Base-by-base conservation (phyloP, 2,797 vertebrate genomes). In the Sebastes cheni region DNA sequence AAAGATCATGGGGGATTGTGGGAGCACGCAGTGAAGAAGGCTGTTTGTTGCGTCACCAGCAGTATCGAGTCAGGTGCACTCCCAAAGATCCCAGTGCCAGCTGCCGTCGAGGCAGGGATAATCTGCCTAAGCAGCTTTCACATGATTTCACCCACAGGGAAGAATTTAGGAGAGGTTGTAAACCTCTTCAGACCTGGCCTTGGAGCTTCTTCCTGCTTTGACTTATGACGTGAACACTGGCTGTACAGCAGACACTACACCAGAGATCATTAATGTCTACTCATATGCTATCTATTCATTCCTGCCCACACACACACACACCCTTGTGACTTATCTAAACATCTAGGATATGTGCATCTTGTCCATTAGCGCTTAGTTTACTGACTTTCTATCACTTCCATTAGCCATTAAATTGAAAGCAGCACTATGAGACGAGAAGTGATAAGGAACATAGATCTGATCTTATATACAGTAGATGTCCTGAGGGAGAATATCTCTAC, bases 71-170 rank as follows among this genome's bases (percentile, higher is more conserved):
- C 93, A 95, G 94, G 94, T 95, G 91, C 91, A 78, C 84, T 90
- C 83, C 81, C 86, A 92, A 91, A 88, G 91, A 94, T 93, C 90
- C 90, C 79, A 18, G 81, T 90, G 89, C 89, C 93, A 92, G 90
- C 93, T 92, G 92, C 88, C 91, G 86, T 92, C 87, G 75, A 86
- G 91, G 89, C 90, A 85, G 79, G 92, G 92, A 94, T 95, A 95
- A 95, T 95, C 94, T 93, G 91, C 83, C 88, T 96, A 96, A 96
- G 94, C 91, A 94, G 95, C 95, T 95, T 96, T 94, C 89, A 93
- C 92, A 90, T 90, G 90, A 93, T 94, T 94, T 94, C 81, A 91
- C 90, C 88, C 86, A 90, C 90, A 83, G 82, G 82, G 90, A 94
- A 91, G 92, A 92, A 93, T 93, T 93, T 93, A 91, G 87, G 80